Conservation (phyloP, 1,140 invertebrate genomes). For the Stegodyphus mimosarum region DNA sequence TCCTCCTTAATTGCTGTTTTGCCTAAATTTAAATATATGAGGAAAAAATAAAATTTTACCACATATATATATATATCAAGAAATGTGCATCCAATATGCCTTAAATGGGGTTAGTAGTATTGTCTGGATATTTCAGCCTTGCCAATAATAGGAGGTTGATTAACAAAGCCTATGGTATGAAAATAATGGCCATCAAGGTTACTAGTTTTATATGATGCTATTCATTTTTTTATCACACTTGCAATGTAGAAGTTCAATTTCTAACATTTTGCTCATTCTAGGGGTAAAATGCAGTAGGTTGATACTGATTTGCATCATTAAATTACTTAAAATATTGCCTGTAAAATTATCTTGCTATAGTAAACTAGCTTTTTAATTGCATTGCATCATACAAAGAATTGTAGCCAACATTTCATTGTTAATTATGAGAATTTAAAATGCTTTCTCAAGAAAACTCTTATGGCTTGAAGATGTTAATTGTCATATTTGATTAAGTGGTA, state of each 20-base stretch:
- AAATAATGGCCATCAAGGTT: slow-evolving; percentile 58
- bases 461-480: no score
- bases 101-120: slow-evolving; percentile 55
- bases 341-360: no score
- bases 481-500: no score
- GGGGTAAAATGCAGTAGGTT: slow-evolving; percentile 11
- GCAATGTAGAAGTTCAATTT: slow-evolving; percentile 21
- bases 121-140: slow-evolving; percentile 53
- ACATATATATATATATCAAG: not conserved
- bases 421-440: no score
- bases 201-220: slow-evolving; percentile 48
- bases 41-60: no score
- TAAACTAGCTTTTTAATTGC: no score
- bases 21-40: not conserved
- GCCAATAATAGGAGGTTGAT: slow-evolving; percentile 54
- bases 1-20: not conserved
- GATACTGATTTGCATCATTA: not conserved
- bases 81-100: not conserved
- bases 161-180: slow-evolving; percentile 61
- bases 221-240: slow-evolving; percentile 47
- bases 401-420: no score
- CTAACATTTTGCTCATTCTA: not conserved
- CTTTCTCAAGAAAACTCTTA: no score
- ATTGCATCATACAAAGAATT: no score
- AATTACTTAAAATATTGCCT: no score